Evolutionary conservation across 2,797 vertebrate species (phyloP).

Genomic region (Tapera naevia): DNA sequence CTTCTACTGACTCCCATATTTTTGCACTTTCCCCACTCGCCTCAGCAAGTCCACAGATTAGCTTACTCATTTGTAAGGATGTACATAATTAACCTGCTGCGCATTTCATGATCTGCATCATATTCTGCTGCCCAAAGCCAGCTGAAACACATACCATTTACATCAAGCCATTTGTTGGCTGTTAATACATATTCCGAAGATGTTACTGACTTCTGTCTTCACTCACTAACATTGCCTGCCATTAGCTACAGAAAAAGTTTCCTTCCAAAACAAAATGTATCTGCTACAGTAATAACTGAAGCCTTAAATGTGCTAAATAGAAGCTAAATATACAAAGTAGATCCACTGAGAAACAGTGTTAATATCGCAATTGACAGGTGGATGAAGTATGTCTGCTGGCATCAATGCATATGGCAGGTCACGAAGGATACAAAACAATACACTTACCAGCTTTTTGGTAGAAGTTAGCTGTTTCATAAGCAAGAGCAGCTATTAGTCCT

Average conservation of each 20-base stretch:
- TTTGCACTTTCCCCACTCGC: not conserved
- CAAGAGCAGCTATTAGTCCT: slow-evolving; percentile 91
- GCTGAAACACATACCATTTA: not conserved
- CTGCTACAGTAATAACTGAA: not conserved
- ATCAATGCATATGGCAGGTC: not conserved
- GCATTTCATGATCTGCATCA: not conserved
- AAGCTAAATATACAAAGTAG: not conserved
- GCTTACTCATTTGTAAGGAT: not conserved
- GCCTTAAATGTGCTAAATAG: not conserved
- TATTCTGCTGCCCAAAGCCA: not conserved
- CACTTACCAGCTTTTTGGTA: slow-evolving; percentile 93
- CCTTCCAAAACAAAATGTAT: not conserved
- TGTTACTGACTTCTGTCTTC: not conserved
- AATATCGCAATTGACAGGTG: not conserved
- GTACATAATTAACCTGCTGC: not conserved
- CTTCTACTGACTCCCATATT: not conserved
- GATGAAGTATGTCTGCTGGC: not conserved
- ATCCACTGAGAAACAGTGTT: not conserved
- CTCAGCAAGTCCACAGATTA: not conserved
- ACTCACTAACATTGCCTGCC: not conserved
- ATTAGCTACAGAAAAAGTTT: not conserved
- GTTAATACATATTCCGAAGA: not conserved
- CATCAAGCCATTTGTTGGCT: not conserved
- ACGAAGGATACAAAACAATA: not conserved
- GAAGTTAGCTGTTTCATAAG: slow-evolving; percentile 95